Evolutionary conservation across 2,797 vertebrate genomes (phyloP), one percentile per base, ranked within the genome.

Genomic region (Etheostoma nigrum): DNA sequence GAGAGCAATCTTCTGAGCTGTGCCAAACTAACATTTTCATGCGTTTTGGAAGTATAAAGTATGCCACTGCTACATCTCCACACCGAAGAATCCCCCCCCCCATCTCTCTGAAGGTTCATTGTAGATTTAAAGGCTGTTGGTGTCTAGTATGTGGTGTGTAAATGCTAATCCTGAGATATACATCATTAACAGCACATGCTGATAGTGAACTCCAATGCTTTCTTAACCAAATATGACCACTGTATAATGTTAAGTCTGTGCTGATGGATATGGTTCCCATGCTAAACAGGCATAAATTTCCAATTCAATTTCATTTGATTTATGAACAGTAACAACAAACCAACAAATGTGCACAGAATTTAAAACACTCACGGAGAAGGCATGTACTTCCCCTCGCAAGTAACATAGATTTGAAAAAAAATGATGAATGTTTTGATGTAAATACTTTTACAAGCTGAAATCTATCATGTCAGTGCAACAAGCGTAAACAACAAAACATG

Each of bases 401-500:
- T 59, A 59, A 48, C 51, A 77, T 27, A 68, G 18, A 63, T 76
- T 33, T 44, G 54, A 59, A 61, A 30, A 66, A 66, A 1, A 2
- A 47, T 64, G 54, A 76, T 71, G 15, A 65, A 79, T 40, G 59
- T 62, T 79, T 76, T 14, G 70, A 72, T 55, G 53, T 78, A 67
- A 89, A 81, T 67, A 61, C 44, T 51, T 86, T 80, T 76, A 72
- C n/a, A 16, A 71, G 61, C 27, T 67, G 47, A 79, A 82, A 78
- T 72, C 48, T 30, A 72, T 86, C 69, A 70, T 85, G 75, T 90
- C 67, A 57, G 82, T 80, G 49, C 77, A 85, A 83, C 78, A 74
- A 55, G 52, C 42, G 30, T 57, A 81, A 90, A 88, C 84, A 89
- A 86, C 72, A 87, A 85, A 89, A 89, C 79, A 89, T 82, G 76